These are phyloP conservation scores for Meandrina meandrites DNA, from an alignment of 92 coral and sea anemone genomes.

Conservation along the genomic window DNA sequence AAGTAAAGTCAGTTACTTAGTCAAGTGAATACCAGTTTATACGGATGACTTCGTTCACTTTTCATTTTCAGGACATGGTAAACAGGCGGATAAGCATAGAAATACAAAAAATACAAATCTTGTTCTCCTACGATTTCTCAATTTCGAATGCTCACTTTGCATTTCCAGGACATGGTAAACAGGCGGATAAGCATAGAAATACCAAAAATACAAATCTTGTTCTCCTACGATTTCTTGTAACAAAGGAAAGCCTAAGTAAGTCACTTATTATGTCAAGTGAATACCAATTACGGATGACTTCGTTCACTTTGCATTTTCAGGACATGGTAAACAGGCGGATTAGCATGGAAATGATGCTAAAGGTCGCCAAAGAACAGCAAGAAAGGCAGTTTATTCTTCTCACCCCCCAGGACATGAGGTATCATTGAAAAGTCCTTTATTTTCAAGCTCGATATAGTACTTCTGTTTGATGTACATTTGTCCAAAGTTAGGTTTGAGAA, in stretches of 20 bases:
- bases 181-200: no score
- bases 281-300: background rate
- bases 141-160: no score
- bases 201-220: background rate
- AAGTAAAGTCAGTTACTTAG: no score
- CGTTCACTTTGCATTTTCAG: constrained; percentile 21
- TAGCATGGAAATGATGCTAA: constrained; percentile 90
- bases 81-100: no score
- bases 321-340: constrained; percentile 95
- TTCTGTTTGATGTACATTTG: no score
- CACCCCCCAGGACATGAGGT: constrained; percentile 98
- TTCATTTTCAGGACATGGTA: no score
- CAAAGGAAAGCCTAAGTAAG: background rate
- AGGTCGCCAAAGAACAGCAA: constrained; percentile 87
- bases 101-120: no score
- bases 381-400: constrained; percentile 89
- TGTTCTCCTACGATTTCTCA: no score
- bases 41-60: no score
- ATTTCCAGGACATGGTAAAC: no score
- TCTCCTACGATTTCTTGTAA: background rate
- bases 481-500: background rate
- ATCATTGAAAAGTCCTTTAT: background rate
- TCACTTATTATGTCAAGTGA: background rate
- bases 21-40: no score
- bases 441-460: background rate